phyloP scores from a whole-genome alignment of 2,797 vertebrate genomes.

The Rhinella marina region DNA sequence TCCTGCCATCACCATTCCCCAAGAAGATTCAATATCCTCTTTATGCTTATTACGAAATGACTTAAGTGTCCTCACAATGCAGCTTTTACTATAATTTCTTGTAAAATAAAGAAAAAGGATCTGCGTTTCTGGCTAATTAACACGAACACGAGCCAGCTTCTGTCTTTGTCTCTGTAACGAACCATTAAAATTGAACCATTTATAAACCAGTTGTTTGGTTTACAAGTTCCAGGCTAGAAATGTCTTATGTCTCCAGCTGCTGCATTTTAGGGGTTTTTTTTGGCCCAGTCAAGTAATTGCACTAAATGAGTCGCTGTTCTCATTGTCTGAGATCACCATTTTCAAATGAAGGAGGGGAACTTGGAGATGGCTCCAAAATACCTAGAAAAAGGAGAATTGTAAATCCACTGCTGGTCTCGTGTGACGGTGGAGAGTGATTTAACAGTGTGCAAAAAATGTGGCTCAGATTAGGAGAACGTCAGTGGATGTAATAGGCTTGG shows the following conservation, averaged over 20 bases:
- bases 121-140: not conserved
- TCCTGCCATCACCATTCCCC: not conserved
- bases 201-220: slow-evolving; percentile 12
- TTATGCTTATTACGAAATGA: not conserved
- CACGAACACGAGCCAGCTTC: not conserved
- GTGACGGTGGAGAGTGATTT: slow-evolving; percentile 12
- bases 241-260: not conserved
- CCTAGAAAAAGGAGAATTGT: not conserved
- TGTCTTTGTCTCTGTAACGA: not conserved
- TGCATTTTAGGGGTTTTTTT: not conserved
- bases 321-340: not conserved
- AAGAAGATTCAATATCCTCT: not conserved
- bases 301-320: not conserved
- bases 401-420: not conserved
- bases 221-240: not conserved
- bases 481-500: not conserved
- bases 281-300: not conserved
- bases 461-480: slow-evolving; percentile 11
- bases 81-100: not conserved
- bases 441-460: not conserved
- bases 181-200: slow-evolving; percentile 27
- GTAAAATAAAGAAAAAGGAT: not conserved
- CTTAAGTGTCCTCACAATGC: not conserved
- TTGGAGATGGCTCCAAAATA: not conserved
- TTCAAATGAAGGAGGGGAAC: not conserved